Percentiles rank a stretch among this genome's conserved stretches.
These are phyloP conservation scores for Mesorhabditis belari DNA, from an alignment of 2,888 invertebrate species.

Conservation along the genomic window DNA sequence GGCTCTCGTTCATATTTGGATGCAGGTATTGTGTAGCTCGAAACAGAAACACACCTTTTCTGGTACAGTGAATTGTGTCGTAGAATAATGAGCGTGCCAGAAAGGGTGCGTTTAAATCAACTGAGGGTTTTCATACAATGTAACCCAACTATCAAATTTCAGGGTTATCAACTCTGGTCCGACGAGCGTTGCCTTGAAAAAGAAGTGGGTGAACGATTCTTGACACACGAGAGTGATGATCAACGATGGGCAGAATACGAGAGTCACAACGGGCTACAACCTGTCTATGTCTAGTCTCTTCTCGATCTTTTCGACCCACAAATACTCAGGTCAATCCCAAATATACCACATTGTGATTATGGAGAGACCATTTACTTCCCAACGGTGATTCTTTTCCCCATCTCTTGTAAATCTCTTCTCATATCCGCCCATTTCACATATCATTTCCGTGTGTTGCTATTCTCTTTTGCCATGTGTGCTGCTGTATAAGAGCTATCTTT, in stretches of 20 bases:
- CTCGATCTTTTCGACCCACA: too few relatives aligned
- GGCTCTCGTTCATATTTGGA: conserved; percentile 85
- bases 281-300: conserved; percentile 40
- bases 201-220: conserved; percentile 71
- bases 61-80: not conserved
- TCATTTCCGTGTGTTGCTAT: too few relatives aligned
- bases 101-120: not conserved
- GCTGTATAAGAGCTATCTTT: too few relatives aligned
- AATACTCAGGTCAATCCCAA: too few relatives aligned
- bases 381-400: too few relatives aligned
- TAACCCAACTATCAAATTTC: conserved; percentile 10
- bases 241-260: conserved; percentile 73
- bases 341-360: too few relatives aligned
- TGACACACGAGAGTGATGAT: conserved; percentile 87
- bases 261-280: conserved; percentile 54
- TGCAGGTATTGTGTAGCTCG: conserved; percentile 73
- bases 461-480: too few relatives aligned
- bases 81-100: not conserved
- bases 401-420: too few relatives aligned
- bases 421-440: too few relatives aligned
- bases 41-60: too few relatives aligned
- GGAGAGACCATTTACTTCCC: too few relatives aligned
- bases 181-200: conserved; percentile 82
- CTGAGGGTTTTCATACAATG: not conserved
- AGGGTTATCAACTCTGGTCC: conserved; percentile 86